Evolutionary conservation across 2,797 vertebrate species (phyloP).

Genomic region (Allobates femoralis): DNA sequence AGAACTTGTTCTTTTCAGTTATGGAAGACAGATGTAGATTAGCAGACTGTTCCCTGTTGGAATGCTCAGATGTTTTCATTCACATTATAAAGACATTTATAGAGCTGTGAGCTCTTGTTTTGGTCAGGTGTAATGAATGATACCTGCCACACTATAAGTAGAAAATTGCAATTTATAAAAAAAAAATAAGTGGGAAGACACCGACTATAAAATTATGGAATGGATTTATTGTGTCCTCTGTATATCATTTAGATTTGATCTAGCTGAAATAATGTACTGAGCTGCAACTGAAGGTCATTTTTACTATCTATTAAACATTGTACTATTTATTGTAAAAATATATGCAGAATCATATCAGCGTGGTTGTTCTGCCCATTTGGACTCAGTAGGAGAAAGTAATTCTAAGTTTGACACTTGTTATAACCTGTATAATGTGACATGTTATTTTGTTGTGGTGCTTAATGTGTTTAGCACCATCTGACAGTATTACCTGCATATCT

Average conservation of each 20-base stretch:
- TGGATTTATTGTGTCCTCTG: neutral
- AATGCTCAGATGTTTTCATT: neutral
- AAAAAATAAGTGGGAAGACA: neutral
- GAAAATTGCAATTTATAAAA: neutral
- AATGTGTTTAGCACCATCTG: too few species aligned
- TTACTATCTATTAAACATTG: too few species aligned
- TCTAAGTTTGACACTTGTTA: too few species aligned
- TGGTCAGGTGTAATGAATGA: neutral
- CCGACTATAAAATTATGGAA: neutral
- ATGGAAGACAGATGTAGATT: neutral
- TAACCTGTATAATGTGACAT: too few species aligned
- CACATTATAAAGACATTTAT: neutral
- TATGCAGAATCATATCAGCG: too few species aligned
- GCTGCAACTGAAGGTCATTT: too few species aligned
- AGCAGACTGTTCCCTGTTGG: neutral
- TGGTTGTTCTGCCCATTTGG: too few species aligned
- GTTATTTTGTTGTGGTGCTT: too few species aligned
- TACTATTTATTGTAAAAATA: too few species aligned
- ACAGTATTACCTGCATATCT: too few species aligned
- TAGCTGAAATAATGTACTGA: neutral
- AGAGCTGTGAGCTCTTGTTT: neutral
- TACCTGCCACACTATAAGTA: neutral
- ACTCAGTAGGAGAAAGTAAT: too few species aligned
- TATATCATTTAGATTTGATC: too few species aligned
- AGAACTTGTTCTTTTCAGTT: neutral